These are phyloP conservation scores for Pristiophorus japonicus DNA, from an alignment of 2,113 vertebrate genomes.

Conservation along the genomic window DNA sequence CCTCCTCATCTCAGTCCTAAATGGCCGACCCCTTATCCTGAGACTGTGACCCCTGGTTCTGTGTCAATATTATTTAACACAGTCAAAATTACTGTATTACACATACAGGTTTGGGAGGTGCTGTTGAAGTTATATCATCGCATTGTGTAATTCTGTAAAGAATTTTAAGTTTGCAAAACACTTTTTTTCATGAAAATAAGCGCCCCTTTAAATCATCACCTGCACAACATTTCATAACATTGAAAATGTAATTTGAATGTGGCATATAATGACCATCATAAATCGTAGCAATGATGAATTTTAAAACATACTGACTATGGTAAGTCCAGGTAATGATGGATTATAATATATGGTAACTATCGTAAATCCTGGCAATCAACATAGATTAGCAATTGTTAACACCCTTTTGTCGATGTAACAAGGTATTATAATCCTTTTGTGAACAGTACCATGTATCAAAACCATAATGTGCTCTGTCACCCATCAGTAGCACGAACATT, in stretches of 20 bases:
- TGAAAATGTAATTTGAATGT: constrained; percentile 14
- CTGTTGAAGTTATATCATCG: background rate
- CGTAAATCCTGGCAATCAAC: constrained; percentile 33
- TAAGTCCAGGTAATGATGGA: constrained; percentile 13
- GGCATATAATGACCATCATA: constrained; percentile 1
- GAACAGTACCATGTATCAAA: constrained; percentile 1
- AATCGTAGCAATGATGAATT: constrained; percentile 16
- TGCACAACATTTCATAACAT: constrained; percentile 28
- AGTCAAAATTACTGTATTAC: no score
- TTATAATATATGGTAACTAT: constrained; percentile 11
- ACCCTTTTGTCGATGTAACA: constrained; percentile 30
- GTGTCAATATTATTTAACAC: no score
- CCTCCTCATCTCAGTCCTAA: no score
- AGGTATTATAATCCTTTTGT: constrained; percentile 22
- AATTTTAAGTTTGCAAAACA: background rate
- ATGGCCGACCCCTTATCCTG: no score
- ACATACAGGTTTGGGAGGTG: background rate
- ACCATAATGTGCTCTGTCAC: constrained; percentile 1
- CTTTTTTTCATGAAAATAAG: background rate
- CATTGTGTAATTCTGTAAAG: background rate
- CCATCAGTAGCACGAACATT: background rate
- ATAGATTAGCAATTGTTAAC: constrained; percentile 28
- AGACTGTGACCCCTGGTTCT: no score
- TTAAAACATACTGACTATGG: background rate
- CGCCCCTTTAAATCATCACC: background rate